Evolutionary conservation across 2,888 invertebrate genomes (phyloP).

Genomic region (Nomada fucata): DNA sequence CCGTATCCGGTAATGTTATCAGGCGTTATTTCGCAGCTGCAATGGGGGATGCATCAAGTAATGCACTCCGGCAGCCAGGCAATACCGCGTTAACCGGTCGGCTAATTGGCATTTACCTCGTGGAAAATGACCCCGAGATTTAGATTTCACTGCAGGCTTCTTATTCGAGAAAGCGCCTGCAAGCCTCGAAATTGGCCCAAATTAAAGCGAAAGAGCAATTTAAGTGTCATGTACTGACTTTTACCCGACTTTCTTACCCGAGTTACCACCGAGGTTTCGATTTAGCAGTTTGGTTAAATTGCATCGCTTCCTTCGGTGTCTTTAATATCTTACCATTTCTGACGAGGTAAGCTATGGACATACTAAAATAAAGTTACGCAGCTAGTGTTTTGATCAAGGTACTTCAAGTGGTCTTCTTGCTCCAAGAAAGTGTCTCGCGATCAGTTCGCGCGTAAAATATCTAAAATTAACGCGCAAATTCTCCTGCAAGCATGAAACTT

Average conservation of each 20-base stretch:
- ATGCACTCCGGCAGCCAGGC: conserved; percentile 60
- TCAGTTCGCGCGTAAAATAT: too few relatives aligned
- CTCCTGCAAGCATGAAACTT: too few relatives aligned
- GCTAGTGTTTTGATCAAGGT: background rate
- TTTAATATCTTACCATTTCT: background rate
- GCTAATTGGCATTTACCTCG: conserved; percentile 78
- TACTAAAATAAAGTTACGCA: background rate
- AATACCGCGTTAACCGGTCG: conserved; percentile 75
- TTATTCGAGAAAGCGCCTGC: conserved; percentile 39
- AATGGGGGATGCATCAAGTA: conserved; percentile 54
- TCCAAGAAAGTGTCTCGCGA: too few relatives aligned
- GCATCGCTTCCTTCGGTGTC: background rate
- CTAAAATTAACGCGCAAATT: too few relatives aligned
- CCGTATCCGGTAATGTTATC: conserved; percentile 45
- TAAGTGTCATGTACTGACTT: conserved; percentile 25
- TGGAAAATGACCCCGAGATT: conserved; percentile 74
- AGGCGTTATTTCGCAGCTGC: conserved; percentile 62
- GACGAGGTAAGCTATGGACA: background rate
- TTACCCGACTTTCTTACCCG: conserved; percentile 11
- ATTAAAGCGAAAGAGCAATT: conserved; percentile 61
- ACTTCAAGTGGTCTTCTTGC: too few relatives aligned
- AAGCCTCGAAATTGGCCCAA: conserved; percentile 55
- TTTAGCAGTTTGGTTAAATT: background rate
- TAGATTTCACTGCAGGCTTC: conserved; percentile 59
- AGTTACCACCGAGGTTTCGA: conserved; percentile 11